phyloP scores from a whole-genome alignment of 2,888 invertebrate genomes.

The Drosophila kokeensis region DNA sequence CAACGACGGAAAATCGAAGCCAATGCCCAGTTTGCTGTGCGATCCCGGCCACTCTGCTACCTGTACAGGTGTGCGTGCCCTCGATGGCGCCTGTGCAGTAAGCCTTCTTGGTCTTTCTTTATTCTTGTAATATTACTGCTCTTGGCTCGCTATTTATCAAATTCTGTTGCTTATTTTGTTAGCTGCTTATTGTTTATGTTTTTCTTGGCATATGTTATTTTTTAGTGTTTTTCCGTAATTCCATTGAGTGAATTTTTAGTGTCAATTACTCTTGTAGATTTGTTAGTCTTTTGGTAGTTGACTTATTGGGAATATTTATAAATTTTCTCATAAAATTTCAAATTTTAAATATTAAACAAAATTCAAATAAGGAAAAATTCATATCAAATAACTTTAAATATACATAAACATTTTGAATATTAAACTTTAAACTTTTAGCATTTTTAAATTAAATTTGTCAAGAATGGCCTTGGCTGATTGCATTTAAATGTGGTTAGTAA shows the following conservation, averaged over 20 bases:
- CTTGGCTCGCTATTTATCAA: conserved; percentile 1
- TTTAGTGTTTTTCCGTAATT: conserved; percentile 7
- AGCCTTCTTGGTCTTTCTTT: conserved; percentile 15
- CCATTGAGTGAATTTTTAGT: conserved; percentile 9
- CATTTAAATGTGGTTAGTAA: conserved; percentile 8
- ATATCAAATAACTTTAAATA: background rate
- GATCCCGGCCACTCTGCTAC: conserved; percentile 10
- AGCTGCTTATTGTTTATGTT: conserved; percentile 9
- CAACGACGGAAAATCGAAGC: conserved; percentile 33
- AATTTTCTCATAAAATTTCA: background rate
- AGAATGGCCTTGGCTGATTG: conserved; percentile 2
- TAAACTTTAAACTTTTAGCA: background rate
- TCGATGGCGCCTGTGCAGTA: conserved; percentile 6
- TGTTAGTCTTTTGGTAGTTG: background rate
- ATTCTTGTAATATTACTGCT: conserved; percentile 1
- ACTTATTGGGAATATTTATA: background rate
- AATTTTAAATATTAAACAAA: background rate
- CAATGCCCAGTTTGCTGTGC: background rate
- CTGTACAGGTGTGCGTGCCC: conserved; percentile 23
- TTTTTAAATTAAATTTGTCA: background rate
- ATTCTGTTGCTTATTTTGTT: conserved; percentile 16
- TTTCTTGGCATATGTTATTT: background rate
- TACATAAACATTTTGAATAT: background rate
- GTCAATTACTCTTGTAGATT: background rate
- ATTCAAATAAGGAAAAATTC: background rate